phyloP scores from a whole-genome alignment of 1,140 invertebrate genomes.

The Parasteatoda tepidariorum region DNA sequence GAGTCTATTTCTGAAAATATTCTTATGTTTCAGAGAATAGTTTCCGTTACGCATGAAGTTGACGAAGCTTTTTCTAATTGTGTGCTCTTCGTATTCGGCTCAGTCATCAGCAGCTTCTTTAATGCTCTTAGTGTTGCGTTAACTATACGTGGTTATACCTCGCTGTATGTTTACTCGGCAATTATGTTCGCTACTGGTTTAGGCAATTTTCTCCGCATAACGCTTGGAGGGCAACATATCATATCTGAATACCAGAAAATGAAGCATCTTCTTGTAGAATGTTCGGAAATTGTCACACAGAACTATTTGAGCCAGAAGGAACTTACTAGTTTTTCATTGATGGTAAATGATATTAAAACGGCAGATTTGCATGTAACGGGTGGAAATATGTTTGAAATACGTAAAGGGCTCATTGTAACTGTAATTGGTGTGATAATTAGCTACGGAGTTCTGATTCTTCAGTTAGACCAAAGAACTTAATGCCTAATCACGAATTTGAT shows the following conservation, averaged over 20 bases:
- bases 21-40: background rate
- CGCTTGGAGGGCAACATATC: background rate
- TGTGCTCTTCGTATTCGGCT: conserved; percentile 12
- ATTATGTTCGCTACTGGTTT: background rate
- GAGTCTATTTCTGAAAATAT: background rate
- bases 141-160: background rate
- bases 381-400: conserved; percentile 35
- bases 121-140: background rate
- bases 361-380: conserved; percentile 9
- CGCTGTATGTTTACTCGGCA: background rate
- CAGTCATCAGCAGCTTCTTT: conserved; percentile 13
- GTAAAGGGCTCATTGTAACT: background rate
- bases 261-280: background rate
- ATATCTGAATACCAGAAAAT: background rate
- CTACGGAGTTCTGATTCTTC: conserved; percentile 37
- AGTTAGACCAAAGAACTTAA: background rate
- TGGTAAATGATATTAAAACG: conserved; percentile 1
- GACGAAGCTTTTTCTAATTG: background rate
- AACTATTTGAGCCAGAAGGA: background rate
- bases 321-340: background rate
- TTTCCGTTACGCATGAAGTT: background rate
- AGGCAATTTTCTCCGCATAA: background rate
- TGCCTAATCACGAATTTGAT: too few species aligned
- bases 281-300: background rate
- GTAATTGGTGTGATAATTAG: conserved; percentile 11